A percentile compares a stretch with the other conserved stretches of the same genome.
Conservation (phyloP, 2,113 vertebrate species). For the Merops nubicus region DNA sequence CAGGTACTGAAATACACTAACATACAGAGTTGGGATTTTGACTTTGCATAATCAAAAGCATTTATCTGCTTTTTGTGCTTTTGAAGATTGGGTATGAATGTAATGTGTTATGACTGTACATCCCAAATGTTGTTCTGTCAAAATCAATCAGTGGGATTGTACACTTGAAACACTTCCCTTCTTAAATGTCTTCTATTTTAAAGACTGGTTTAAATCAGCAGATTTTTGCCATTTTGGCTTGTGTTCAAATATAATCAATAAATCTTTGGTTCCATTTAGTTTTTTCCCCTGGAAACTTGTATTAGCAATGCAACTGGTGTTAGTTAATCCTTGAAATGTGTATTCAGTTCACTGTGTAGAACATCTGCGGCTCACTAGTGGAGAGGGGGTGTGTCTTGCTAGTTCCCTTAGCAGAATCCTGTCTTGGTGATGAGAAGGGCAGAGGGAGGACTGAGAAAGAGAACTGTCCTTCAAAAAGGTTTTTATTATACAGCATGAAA, state of each 20-base stretch:
- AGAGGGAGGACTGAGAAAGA: neutral
- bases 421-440: neutral
- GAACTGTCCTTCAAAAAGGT: neutral
- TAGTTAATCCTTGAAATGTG: neutral
- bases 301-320: neutral
- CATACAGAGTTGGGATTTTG: neutral
- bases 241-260: neutral
- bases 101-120: neutral
- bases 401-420: neutral
- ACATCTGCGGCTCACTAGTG: neutral
- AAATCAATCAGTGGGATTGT: neutral
- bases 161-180: neutral
- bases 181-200: conserved; percentile 5
- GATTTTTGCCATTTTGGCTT: neutral
- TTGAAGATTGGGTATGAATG: neutral
- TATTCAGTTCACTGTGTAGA: neutral
- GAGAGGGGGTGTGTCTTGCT: neutral
- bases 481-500: neutral
- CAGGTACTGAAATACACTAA: neutral
- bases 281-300: neutral
- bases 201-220: neutral
- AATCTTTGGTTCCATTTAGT: neutral
- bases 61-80: conserved; percentile 1
- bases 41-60: neutral
- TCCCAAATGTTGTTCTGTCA: neutral